Conservation (phyloP, 2,113 vertebrate species). For the Rhinopithecus roxellana region DNA sequence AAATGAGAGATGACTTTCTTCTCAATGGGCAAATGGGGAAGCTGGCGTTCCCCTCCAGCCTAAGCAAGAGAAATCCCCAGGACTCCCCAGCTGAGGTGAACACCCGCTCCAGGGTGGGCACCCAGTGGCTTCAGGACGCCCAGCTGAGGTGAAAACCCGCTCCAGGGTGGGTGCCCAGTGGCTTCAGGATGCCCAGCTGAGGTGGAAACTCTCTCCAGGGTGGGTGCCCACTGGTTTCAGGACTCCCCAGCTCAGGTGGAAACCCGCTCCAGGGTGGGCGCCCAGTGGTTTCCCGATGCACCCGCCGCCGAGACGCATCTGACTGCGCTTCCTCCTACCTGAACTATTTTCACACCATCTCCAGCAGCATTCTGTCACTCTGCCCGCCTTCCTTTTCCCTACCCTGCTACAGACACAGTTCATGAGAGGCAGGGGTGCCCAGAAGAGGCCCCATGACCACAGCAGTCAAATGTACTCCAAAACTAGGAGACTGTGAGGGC, state of each 20-base stretch:
- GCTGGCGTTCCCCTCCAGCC: neutral
- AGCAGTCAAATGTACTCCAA: neutral
- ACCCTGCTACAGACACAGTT: neutral
- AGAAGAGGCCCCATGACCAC: neutral
- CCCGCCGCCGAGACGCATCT: rapidly evolving
- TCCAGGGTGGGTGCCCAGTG: rapidly evolving
- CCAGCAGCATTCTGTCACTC: neutral
- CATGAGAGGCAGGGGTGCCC: neutral
- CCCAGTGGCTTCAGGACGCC: too few relatives aligned
- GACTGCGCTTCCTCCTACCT: neutral
- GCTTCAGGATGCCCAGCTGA: too few relatives aligned
- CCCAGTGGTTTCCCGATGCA: neutral
- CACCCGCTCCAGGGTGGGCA: rapidly evolving
- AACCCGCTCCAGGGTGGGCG: rapidly evolving
- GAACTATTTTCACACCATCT: neutral
- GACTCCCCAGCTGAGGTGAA: neutral
- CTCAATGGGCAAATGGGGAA: neutral
- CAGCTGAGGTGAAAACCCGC: too few relatives aligned
- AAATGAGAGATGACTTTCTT: neutral
- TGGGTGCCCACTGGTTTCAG: rapidly evolving
- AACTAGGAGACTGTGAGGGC: neutral
- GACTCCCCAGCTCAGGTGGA: neutral
- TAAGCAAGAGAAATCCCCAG: neutral
- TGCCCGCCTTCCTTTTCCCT: neutral
- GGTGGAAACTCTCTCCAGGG: rapidly evolving